Evolutionary conservation across 2,113 vertebrate genomes (phyloP).

Genomic region (Hassar affinis): DNA sequence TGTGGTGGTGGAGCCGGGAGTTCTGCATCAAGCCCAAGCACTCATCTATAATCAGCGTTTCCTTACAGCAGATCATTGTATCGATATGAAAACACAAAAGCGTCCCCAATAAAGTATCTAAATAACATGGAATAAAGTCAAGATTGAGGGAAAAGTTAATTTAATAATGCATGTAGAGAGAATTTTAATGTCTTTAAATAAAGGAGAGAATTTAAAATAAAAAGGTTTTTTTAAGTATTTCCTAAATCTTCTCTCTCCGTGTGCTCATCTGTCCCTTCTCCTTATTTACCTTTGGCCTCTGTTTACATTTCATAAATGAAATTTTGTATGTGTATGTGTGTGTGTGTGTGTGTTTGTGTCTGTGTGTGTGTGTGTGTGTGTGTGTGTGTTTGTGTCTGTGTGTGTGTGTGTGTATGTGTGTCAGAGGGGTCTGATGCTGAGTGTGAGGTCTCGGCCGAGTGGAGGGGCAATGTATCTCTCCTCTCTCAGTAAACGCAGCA

Average conservation of each 20-base stretch:
- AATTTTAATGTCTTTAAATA: background rate
- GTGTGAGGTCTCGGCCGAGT: constrained; percentile 77
- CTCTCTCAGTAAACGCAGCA: constrained; percentile 85
- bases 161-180: background rate
- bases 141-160: background rate
- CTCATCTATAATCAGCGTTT: background rate
- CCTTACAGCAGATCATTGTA: background rate
- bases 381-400: no score
- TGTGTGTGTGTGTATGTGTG: background rate
- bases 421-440: constrained; percentile 74
- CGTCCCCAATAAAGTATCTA: no score
- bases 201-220: background rate
- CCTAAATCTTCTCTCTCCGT: background rate
- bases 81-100: background rate
- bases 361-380: no score
- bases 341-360: no score
- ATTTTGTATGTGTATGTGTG: no score
- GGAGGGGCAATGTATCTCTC: constrained; percentile 87
- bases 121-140: background rate
- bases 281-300: background rate
- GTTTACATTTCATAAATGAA: background rate
- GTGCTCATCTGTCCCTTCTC: background rate
- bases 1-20: background rate
- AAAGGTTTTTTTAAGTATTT: background rate
- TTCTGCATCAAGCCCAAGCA: background rate